Evolutionary conservation across 2,113 vertebrate species (phyloP).

Genomic region (Phalacrocorax pelagicus): DNA sequence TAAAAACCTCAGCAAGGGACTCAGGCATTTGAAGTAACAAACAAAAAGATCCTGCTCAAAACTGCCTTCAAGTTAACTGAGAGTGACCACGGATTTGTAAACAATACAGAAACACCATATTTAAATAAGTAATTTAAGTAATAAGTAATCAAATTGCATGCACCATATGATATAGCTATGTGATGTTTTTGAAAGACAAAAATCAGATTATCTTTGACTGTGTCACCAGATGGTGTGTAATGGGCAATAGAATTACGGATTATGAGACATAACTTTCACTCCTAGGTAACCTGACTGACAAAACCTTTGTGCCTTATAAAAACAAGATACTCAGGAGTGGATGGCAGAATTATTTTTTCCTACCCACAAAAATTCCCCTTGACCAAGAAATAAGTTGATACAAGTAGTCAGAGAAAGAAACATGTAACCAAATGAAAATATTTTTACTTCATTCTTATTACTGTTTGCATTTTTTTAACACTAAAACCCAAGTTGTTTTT

Average conservation of each 20-base stretch:
- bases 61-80: not conserved
- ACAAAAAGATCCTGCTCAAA: not conserved
- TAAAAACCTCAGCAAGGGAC: not conserved
- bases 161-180: constrained; percentile 16
- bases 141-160: not conserved
- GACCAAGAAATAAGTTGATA: constrained; percentile 65
- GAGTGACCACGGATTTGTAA: not conserved
- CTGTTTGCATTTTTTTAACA: not conserved
- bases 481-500: not conserved
- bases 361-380: constrained; percentile 54
- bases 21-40: not conserved
- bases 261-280: constrained; percentile 68
- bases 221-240: constrained; percentile 66
- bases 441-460: constrained; percentile 18
- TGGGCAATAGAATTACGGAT: constrained; percentile 47
- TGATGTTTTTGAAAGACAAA: constrained; percentile 39
- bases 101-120: not conserved
- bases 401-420: constrained; percentile 26
- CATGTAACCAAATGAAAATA: constrained; percentile 29
- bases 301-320: constrained; percentile 40
- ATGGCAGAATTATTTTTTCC: constrained; percentile 64
- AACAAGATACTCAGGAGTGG: constrained; percentile 42
- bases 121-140: constrained; percentile 5
- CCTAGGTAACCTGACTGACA: constrained; percentile 62
- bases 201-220: constrained; percentile 71